Conservation (phyloP, 2,113 vertebrate species). For the Grallaria varia region DNA sequence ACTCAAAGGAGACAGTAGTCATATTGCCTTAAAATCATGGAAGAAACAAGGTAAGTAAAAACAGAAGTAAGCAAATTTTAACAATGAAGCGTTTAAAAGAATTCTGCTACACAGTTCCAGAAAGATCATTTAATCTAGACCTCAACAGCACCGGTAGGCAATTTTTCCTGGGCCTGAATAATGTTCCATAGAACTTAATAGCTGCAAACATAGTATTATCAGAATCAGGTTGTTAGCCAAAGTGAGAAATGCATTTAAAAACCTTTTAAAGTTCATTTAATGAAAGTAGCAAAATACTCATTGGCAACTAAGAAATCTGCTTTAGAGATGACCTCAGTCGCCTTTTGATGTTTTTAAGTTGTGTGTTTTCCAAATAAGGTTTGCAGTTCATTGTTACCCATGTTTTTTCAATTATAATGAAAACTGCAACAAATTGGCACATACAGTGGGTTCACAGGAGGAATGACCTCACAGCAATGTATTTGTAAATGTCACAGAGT, state of each 20-base stretch:
- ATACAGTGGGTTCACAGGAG: neutral
- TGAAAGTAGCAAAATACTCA: neutral
- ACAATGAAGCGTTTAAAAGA: neutral
- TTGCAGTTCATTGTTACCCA: neutral
- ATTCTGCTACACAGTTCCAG: neutral
- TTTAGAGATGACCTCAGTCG: neutral
- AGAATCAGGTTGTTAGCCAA: neutral
- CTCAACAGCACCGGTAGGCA: fast-evolving
- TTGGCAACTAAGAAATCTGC: neutral
- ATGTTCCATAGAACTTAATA: neutral
- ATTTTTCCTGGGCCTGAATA: neutral
- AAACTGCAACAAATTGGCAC: neutral
- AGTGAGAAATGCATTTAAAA: conserved; percentile 23
- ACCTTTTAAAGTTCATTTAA: neutral
- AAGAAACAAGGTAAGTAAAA: neutral
- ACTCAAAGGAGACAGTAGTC: neutral
- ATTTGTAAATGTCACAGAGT: neutral
- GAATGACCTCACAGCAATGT: neutral
- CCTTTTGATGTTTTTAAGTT: neutral
- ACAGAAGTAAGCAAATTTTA: neutral
- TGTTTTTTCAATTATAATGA: conserved; percentile 33
- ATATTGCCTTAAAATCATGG: neutral
- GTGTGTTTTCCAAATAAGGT: neutral
- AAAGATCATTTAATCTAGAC: neutral
- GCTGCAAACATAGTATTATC: neutral